A percentile compares a stretch with the other conserved stretches of the same genome.
These are phyloP conservation scores for Onchidella celtica DNA, from an alignment of 2,888 invertebrate species.

Conservation along the genomic window DNA sequence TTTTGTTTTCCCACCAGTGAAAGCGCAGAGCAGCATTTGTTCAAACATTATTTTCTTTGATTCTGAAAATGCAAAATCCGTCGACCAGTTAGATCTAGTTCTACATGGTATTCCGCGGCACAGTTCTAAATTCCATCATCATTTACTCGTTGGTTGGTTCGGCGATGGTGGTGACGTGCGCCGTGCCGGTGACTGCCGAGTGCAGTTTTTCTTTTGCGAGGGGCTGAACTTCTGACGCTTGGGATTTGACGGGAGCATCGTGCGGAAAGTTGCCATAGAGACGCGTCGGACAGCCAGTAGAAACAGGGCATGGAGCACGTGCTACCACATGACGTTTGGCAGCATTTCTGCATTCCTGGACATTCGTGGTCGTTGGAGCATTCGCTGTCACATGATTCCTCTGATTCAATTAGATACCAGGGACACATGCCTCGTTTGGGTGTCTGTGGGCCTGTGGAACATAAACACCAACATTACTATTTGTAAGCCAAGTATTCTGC, in stretches of 20 bases:
- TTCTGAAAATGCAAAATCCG: too few relatives aligned
- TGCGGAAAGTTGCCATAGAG: not conserved
- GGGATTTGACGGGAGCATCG: not conserved
- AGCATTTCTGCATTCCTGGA: conserved; percentile 23
- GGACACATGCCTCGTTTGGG: conserved; percentile 17
- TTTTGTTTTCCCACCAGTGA: too few relatives aligned
- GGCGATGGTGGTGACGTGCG: too few relatives aligned
- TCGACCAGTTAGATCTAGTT: too few relatives aligned
- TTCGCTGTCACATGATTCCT: not conserved
- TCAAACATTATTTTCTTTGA: too few relatives aligned
- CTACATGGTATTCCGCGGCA: too few relatives aligned
- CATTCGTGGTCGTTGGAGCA: conserved; percentile 14
- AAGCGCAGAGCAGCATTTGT: too few relatives aligned
- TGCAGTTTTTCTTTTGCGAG: not conserved
- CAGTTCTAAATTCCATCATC: not conserved
- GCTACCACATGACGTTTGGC: conserved; percentile 25
- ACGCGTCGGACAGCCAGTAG: not conserved
- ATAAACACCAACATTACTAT: not conserved
- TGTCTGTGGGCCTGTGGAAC: not conserved
- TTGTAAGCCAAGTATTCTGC: too few relatives aligned
- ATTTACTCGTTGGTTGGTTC: too few relatives aligned
- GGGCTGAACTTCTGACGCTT: not conserved
- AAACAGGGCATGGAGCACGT: conserved; percentile 8
- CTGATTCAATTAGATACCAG: not conserved
- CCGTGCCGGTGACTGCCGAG: too few relatives aligned